Evolutionary conservation across 2,113 vertebrate species (phyloP).

Genomic region (Enhydra lutris): DNA sequence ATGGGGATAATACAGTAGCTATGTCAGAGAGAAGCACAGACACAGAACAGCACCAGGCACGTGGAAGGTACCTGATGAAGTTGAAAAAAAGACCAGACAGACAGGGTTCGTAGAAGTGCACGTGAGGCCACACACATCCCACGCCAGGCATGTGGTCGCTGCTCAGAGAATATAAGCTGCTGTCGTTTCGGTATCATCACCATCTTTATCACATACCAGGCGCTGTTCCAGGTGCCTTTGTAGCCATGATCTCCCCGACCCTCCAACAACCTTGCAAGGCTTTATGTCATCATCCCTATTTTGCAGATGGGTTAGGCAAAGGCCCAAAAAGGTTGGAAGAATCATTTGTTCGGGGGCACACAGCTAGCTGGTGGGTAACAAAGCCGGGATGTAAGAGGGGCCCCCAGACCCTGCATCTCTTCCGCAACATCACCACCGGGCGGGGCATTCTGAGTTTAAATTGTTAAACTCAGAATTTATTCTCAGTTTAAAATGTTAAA

Average conservation of each 20-base stretch:
- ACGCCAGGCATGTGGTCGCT: fast-evolving
- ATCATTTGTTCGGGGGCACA: neutral
- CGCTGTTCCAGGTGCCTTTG: neutral
- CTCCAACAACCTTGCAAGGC: neutral
- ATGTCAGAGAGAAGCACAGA: neutral
- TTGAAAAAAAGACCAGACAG: neutral
- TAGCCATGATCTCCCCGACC: neutral
- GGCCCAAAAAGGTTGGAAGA: neutral
- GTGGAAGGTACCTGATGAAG: fast-evolving
- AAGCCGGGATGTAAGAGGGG: neutral
- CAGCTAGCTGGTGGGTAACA: neutral
- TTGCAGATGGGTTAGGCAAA: neutral
- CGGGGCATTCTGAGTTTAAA: neutral
- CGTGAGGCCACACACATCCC: fast-evolving
- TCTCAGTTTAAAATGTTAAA: neutral
- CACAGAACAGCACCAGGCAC: neutral
- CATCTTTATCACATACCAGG: neutral
- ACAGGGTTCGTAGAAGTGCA: neutral
- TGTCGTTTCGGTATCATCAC: fast-evolving
- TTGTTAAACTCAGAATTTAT: too few species aligned
- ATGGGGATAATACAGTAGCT: neutral
- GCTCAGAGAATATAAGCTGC: neutral
- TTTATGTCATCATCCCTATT: neutral
- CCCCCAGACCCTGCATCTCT: neutral
- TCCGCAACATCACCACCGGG: neutral